A percentile compares a stretch with the other conserved stretches of the same genome.
Conservation (phyloP, 2,797 vertebrate genomes). For the Allobates femoralis region DNA sequence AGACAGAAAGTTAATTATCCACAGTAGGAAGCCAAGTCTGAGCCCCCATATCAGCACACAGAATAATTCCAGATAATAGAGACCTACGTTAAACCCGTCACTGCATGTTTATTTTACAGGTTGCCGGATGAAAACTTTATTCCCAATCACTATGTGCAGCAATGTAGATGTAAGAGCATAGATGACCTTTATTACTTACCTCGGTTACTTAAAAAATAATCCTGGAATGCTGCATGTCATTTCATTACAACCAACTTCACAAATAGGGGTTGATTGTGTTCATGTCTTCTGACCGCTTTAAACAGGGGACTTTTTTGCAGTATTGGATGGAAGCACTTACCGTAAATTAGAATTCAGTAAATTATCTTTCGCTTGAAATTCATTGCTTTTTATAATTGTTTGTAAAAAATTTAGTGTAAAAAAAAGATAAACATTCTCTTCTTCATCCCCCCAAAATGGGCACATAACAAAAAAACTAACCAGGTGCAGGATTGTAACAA, state of each 20-base stretch:
- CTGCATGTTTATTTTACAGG: constrained; percentile 41
- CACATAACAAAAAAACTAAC: no score
- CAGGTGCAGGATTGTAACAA: no score
- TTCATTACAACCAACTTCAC: not conserved
- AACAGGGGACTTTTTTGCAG: not conserved
- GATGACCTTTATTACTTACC: constrained; percentile 2
- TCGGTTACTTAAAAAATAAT: constrained; percentile 2
- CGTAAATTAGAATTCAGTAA: no score
- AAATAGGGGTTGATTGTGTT: not conserved
- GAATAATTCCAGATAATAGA: constrained; percentile 58
- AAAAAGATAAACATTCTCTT: not conserved
- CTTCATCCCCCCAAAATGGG: no score
- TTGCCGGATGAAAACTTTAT: constrained; percentile 31
- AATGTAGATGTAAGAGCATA: constrained; percentile 7
- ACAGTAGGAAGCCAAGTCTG: constrained; percentile 53
- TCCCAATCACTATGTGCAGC: constrained; percentile 22
- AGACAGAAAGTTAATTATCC: constrained; percentile 63
- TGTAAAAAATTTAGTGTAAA: not conserved
- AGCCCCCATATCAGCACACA: constrained; percentile 59
- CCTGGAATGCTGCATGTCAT: not conserved
- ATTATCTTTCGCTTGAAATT: no score
- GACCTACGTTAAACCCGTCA: constrained; percentile 12
- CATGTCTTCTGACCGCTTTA: not conserved
- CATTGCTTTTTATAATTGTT: not conserved
- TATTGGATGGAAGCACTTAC: not conserved